Evolutionary conservation across 2,888 invertebrate genomes (phyloP).

Genomic region (Clusia tigrina): DNA sequence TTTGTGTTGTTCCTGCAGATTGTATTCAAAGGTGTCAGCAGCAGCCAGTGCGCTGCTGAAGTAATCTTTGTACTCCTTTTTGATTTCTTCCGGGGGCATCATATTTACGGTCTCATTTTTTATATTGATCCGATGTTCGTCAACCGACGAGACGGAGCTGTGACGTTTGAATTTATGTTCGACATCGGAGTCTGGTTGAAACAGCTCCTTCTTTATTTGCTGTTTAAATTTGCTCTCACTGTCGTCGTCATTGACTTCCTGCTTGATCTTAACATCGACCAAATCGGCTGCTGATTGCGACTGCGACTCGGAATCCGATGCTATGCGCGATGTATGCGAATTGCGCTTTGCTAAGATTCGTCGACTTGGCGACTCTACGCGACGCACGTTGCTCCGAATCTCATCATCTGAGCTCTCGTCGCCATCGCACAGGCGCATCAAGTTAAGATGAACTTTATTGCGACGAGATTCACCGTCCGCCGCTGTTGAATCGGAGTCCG

Average conservation of each 20-base stretch:
- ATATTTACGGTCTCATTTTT: constrained; percentile 30
- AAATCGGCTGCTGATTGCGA: constrained; percentile 48
- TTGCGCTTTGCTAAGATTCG: constrained; percentile 73
- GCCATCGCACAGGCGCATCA: constrained; percentile 65
- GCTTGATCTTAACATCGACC: constrained; percentile 40
- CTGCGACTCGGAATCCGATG: constrained; percentile 72
- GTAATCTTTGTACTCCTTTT: constrained; percentile 54
- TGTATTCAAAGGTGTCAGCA: constrained; percentile 29
- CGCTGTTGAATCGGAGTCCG: constrained; percentile 66
- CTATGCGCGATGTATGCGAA: constrained; percentile 74
- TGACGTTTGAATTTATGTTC: constrained; percentile 49
- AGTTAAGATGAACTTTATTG: constrained; percentile 65
- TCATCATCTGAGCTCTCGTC: constrained; percentile 60
- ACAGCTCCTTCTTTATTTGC: constrained; percentile 70
- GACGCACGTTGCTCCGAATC: constrained; percentile 51
- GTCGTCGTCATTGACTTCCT: constrained; percentile 31
- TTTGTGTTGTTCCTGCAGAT: constrained; percentile 37
- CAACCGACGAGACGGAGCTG: constrained; percentile 62
- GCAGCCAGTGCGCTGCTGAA: constrained; percentile 36
- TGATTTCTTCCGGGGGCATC: constrained; percentile 47
- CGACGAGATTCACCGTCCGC: constrained; percentile 36
- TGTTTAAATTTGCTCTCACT: constrained; percentile 66
- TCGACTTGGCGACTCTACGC: constrained; percentile 59
- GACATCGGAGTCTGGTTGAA: constrained; percentile 36
- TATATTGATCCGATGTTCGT: constrained; percentile 63